Conservation (phyloP, 2,888 invertebrate species). For the Epistrophe grossulariae region DNA sequence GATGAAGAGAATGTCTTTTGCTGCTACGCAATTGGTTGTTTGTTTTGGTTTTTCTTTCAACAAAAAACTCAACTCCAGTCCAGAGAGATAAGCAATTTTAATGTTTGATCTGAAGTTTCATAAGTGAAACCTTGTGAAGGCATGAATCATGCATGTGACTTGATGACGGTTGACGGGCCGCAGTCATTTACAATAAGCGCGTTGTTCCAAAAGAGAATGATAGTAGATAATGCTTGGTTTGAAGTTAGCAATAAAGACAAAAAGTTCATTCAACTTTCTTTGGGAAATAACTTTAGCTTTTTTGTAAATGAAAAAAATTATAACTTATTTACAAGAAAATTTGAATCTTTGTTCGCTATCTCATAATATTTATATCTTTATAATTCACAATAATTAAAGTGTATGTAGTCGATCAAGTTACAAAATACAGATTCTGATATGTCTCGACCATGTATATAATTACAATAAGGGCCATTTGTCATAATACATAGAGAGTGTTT, state of each 20-base stretch:
- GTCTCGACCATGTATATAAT: too few species aligned
- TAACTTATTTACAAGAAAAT: too few species aligned
- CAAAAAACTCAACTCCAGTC: slow-evolving; percentile 11
- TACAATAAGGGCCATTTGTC: too few species aligned
- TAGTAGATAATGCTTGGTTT: not conserved
- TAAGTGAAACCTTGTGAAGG: slow-evolving; percentile 50
- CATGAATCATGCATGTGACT: slow-evolving; percentile 66
- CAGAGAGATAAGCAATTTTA: slow-evolving; percentile 9
- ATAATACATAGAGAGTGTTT: too few species aligned
- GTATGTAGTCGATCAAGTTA: too few species aligned
- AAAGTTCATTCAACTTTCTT: slow-evolving; percentile 48
- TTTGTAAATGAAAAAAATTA: not conserved
- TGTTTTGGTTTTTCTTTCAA: slow-evolving; percentile 14
- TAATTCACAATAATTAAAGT: too few species aligned
- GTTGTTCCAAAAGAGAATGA: slow-evolving; percentile 24
- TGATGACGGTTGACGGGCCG: slow-evolving; percentile 32
- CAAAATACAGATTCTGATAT: too few species aligned
- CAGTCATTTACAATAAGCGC: slow-evolving; percentile 43
- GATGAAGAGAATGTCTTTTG: slow-evolving; percentile 48
- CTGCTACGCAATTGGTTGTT: slow-evolving; percentile 20
- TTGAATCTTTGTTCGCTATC: too few species aligned
- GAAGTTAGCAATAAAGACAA: slow-evolving; percentile 6
- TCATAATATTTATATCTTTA: too few species aligned
- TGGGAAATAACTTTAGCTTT: not conserved
- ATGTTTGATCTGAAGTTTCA: slow-evolving; percentile 57